Base-by-base conservation (phyloP, 2,113 vertebrate species). In the Motacilla alba region DNA sequence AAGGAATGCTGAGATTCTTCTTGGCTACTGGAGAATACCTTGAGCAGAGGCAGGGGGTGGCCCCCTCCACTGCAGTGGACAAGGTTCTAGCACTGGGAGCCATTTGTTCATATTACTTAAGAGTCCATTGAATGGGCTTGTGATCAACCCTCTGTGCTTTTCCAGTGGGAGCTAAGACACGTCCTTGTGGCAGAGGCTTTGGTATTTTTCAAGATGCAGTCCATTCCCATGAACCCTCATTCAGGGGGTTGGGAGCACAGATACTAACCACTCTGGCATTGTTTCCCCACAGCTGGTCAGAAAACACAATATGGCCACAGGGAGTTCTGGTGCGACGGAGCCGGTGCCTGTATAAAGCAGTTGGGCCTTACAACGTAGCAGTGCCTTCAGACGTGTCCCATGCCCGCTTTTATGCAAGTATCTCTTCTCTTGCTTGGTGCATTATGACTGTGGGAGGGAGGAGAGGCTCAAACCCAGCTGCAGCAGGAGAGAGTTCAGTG, bases 381-480 rank as follows among this genome's bases (percentile, higher is more conserved):
- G 98, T 99, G 97, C 99, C 99, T 97, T 99, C 99, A 50, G 99
- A 99, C 5, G 98, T 99, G 67, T 99, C 99, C 60, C 99, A 99
- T 30, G 98, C 99, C 95, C 98, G 99, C 90, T 99, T 99, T 97
- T 99, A 99, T 97, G 99, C 99, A 98, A 99, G 99, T 99, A 98
- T 89, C 73, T 56, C 76, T 89, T 94, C 69, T 47, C 50, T 66
- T 43, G 13, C 43, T 63, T 26, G 43, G 30, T 78, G 43, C 23
- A 19, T 81, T 56, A 67, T 0, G 0, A 7, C 6, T 50, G 83
- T 44, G 79, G 77, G 83, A 86, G 73, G 83, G 79, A 67, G 55
- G 46, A 59, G 41, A 86, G 73, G 39, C 68, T 64, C 69, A 69
- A 60, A 59, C 8, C 13, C 18, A 16, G 43, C 67, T 27, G 62